phyloP scores from a whole-genome alignment of 2,113 vertebrate genomes.

The Saccopteryx bilineata region DNA sequence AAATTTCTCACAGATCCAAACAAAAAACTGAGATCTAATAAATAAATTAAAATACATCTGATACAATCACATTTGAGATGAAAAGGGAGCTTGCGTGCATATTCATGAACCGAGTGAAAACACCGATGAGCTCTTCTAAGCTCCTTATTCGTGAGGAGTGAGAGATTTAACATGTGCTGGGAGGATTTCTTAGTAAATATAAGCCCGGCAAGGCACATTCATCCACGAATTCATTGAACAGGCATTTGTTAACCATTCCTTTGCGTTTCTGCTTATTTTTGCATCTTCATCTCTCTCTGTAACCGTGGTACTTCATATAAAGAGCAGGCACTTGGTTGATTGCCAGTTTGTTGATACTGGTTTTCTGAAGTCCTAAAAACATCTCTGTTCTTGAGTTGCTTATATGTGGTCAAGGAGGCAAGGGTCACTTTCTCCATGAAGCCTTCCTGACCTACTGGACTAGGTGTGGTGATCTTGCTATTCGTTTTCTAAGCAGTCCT shows the following conservation, averaged over 20 bases:
- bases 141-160: slow-evolving; percentile 53
- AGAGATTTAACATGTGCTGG: not conserved
- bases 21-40: slow-evolving; percentile 32
- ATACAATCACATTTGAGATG: slow-evolving; percentile 73
- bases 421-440: not conserved
- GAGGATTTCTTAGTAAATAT: not conserved
- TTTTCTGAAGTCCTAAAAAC: not conserved
- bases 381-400: not conserved
- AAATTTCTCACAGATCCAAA: slow-evolving; percentile 19
- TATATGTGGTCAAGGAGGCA: not conserved
- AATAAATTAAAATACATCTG: slow-evolving; percentile 65
- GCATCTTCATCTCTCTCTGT: not conserved
- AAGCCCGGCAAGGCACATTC: not conserved
- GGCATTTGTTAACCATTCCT: not conserved
- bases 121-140: slow-evolving; percentile 48
- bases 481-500: not conserved
- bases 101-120: slow-evolving; percentile 69
- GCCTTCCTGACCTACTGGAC: not conserved
- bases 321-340: fast-evolving
- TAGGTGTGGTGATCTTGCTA: not conserved
- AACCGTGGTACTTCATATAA: not conserved
- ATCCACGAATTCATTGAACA: not conserved
- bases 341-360: not conserved
- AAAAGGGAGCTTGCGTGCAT: slow-evolving; percentile 70
- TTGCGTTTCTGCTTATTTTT: not conserved